A percentile compares a stretch with the other conserved stretches of the same genome.
phyloP scores from a whole-genome alignment of 1,140 invertebrate species.

The Apis cerana region DNA sequence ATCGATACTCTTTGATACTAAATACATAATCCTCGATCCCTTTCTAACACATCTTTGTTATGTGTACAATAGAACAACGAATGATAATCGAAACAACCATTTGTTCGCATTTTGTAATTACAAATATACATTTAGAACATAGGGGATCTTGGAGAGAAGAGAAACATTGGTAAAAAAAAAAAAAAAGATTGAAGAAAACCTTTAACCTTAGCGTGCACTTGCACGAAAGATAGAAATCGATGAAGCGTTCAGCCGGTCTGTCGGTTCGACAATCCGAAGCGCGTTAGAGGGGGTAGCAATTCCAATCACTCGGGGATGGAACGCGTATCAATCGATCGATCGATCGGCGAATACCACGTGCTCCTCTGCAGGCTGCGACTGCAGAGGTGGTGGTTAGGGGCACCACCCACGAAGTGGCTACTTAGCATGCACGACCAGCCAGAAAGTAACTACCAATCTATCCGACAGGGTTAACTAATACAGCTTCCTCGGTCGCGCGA shows the following conservation, averaged over 20 bases:
- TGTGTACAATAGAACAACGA: too few relatives aligned
- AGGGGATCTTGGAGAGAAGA: not conserved
- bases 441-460: conserved; percentile 70
- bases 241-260: not conserved
- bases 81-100: too few relatives aligned
- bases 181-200: not conserved
- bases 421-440: conserved; percentile 76
- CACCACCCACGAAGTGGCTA: conserved; percentile 75
- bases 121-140: not conserved
- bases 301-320: conserved; percentile 51
- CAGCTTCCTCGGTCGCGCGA: conserved; percentile 67
- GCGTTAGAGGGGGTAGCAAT: conserved; percentile 42
- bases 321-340: conserved; percentile 58
- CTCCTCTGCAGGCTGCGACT: conserved; percentile 28
- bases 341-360: conserved; percentile 59
- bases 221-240: conserved; percentile 7
- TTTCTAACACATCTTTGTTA: too few relatives aligned
- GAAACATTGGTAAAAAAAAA: rapidly evolving
- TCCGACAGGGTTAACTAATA: conserved; percentile 80
- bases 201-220: not conserved
- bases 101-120: not conserved
- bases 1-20: too few relatives aligned
- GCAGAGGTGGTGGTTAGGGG: conserved; percentile 56
- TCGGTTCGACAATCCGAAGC: not conserved
- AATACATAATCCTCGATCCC: too few relatives aligned